Evolutionary conservation across 2,113 vertebrate species (phyloP).

Genomic region (Asarcornis scutulata): DNA sequence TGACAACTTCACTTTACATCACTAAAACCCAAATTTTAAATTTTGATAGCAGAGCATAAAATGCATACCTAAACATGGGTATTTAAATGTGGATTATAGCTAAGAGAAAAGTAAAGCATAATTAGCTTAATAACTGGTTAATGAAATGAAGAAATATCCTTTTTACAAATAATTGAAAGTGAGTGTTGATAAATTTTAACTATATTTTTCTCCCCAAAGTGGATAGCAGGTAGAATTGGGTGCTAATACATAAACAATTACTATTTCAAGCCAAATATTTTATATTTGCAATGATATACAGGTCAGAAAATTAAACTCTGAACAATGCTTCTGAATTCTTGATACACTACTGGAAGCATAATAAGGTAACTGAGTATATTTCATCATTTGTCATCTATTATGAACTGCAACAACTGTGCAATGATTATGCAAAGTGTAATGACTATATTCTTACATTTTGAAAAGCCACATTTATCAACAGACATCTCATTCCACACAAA

Average conservation of each 20-base stretch:
- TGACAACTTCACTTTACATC: neutral
- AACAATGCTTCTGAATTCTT: neutral
- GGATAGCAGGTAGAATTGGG: neutral
- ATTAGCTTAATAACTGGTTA: neutral
- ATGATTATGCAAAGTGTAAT: neutral
- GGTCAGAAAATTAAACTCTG: neutral
- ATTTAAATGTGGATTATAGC: neutral
- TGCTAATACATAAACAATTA: neutral
- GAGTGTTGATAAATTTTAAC: neutral
- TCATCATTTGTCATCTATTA: neutral
- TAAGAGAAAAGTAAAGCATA: neutral
- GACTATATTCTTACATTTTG: neutral
- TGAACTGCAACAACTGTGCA: neutral
- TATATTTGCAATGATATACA: neutral
- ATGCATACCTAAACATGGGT: neutral
- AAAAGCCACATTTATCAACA: neutral
- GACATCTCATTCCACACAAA: neutral
- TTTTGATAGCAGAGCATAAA: neutral
- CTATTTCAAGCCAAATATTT: neutral
- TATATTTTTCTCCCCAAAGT: rapidly evolving
- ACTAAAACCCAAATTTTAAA: neutral
- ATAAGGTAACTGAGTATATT: neutral
- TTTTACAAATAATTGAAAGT: neutral
- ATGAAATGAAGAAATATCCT: neutral
- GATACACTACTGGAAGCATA: neutral